These are phyloP conservation scores for Apoderus coryli DNA, from an alignment of 2,888 invertebrate genomes.

Conservation along the genomic window DNA sequence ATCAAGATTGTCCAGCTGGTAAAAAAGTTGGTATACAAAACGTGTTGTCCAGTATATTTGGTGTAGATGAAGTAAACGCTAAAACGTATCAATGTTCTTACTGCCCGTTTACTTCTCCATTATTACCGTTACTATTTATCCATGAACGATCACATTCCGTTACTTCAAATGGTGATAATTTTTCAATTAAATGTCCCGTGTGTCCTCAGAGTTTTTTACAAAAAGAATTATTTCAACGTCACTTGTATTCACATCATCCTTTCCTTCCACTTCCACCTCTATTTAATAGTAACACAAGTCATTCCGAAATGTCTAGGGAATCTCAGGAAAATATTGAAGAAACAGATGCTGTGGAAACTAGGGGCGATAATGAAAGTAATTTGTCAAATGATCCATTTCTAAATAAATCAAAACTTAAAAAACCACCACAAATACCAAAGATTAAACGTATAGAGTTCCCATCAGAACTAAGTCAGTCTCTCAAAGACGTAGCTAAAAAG, in stretches of 20 bases:
- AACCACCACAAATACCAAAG: neutral
- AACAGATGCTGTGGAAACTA: too few relatives aligned
- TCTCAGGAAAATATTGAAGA: slow-evolving; percentile 21
- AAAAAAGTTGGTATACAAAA: slow-evolving; percentile 34
- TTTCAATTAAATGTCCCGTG: slow-evolving; percentile 40
- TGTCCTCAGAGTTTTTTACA: slow-evolving; percentile 43
- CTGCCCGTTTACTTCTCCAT: slow-evolving; percentile 79
- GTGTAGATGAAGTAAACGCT: slow-evolving; percentile 37
- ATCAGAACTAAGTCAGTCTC: slow-evolving; percentile 34
- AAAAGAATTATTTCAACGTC: slow-evolving; percentile 44
- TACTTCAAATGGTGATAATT: slow-evolving; percentile 24
- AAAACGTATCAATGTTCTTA: slow-evolving; percentile 81
- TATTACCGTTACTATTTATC: slow-evolving; percentile 79
- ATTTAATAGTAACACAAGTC: slow-evolving; percentile 32
- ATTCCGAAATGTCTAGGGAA: slow-evolving; percentile 25
- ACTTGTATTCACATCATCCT: slow-evolving; percentile 46
- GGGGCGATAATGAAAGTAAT: slow-evolving; percentile 14
- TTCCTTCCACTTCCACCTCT: slow-evolving; percentile 29
- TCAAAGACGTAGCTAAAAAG: slow-evolving; percentile 39
- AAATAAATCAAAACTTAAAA: slow-evolving; percentile 17
- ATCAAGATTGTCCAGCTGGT: slow-evolving; percentile 23
- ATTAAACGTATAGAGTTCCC: too few relatives aligned
- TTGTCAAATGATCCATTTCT: slow-evolving; percentile 18
- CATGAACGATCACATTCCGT: slow-evolving; percentile 71
- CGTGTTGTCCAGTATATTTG: slow-evolving; percentile 39